A percentile compares a stretch with the other conserved stretches of the same genome.
Evolutionary conservation across 2,797 vertebrate species (phyloP).

Genomic region (Pangasius mekongensis): DNA sequence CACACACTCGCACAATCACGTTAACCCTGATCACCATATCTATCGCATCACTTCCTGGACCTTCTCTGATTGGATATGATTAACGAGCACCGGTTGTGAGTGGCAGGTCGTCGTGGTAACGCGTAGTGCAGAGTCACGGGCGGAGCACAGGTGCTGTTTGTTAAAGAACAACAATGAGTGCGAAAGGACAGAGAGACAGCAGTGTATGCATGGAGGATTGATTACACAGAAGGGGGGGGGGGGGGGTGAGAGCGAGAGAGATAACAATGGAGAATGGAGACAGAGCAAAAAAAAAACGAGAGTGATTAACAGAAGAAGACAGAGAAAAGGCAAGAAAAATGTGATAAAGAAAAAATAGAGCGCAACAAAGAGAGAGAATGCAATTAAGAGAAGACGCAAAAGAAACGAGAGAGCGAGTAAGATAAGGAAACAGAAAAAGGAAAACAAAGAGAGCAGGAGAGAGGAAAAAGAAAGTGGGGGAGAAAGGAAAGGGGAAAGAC

Average conservation of each 20-base stretch:
- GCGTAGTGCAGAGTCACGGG: not conserved
- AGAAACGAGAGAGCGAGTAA: not conserved
- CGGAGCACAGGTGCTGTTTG: not conserved
- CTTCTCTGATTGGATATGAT: not conserved
- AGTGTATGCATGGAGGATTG: not conserved
- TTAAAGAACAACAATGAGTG: not conserved
- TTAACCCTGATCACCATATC: not conserved
- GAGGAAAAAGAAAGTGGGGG: not conserved
- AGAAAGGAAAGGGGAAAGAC: not conserved
- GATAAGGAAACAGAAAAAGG: not conserved
- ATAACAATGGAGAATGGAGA: not conserved
- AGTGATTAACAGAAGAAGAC: not conserved
- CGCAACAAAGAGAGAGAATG: not conserved
- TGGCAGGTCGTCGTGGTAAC: not conserved
- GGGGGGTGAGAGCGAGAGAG: not conserved
- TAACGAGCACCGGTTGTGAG: not conserved
- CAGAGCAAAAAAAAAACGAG: not conserved
- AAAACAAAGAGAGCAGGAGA: not conserved
- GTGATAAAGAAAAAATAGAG: not conserved
- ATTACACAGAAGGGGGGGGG: not conserved
- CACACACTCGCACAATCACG: not conserved
- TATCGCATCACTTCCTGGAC: not conserved
- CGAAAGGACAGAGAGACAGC: not conserved
- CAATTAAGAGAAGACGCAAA: not conserved
- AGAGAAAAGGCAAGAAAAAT: not conserved